A percentile compares a stretch with the other conserved stretches of the same genome.
Conservation (phyloP, 2,113 vertebrate species). For the Psilopsiagon aymara region DNA sequence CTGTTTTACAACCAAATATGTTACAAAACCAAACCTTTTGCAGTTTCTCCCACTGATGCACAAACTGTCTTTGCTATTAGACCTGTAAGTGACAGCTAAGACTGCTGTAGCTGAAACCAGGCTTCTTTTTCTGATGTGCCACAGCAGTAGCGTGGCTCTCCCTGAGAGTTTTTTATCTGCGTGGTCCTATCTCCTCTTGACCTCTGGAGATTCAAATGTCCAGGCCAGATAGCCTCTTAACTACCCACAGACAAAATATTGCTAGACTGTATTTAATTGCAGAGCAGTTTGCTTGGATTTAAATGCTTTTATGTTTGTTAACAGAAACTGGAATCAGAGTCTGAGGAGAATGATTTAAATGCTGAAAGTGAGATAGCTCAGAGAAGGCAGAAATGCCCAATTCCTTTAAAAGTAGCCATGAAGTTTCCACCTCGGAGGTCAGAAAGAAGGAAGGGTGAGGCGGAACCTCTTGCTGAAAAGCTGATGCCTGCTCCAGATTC, state of each 20-base stretch:
- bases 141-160: fast-evolving
- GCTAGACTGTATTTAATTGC: not conserved
- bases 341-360: not conserved
- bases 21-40: not conserved
- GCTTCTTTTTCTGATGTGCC: not conserved
- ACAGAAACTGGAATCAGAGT: constrained; percentile 64
- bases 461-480: constrained; percentile 47
- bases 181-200: fast-evolving
- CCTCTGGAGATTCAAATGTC: not conserved
- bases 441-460: constrained; percentile 47
- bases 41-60: not conserved
- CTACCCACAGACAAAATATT: not conserved
- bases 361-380: constrained; percentile 41
- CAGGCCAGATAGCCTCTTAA: not conserved
- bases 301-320: not conserved
- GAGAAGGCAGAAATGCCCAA: constrained; percentile 37
- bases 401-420: constrained; percentile 85
- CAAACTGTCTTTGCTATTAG: not conserved
- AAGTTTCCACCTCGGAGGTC: constrained; percentile 82
- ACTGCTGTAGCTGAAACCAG: not conserved
- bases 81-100: not conserved
- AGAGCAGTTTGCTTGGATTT: not conserved
- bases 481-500: constrained; percentile 35
- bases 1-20: not conserved
- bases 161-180: not conserved